Percentiles rank a stretch among this genome's conserved stretches.
Conservation (phyloP, 2,113 vertebrate species). For the Brachypteracias leptosomus region DNA sequence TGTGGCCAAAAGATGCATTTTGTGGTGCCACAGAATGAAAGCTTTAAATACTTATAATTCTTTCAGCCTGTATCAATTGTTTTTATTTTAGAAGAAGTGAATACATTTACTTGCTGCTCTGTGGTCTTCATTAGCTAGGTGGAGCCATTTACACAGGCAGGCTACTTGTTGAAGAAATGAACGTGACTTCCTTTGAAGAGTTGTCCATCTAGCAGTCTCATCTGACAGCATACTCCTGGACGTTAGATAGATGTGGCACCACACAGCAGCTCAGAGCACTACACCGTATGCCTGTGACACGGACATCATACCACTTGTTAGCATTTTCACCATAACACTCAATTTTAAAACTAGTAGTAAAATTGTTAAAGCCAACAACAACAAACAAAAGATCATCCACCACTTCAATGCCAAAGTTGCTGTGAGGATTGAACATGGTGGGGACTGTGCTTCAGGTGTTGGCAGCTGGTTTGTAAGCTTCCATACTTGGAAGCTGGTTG, state of each 20-base stretch:
- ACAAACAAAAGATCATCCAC: slow-evolving; percentile 77
- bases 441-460: slow-evolving; percentile 69
- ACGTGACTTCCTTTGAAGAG: neutral
- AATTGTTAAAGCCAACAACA: slow-evolving; percentile 78
- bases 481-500: slow-evolving; percentile 69
- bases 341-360: slow-evolving; percentile 70
- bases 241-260: slow-evolving; percentile 76
- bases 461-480: slow-evolving; percentile 74
- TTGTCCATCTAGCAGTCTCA: slow-evolving; percentile 51
- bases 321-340: slow-evolving; percentile 74
- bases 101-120: neutral
- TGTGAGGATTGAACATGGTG: slow-evolving; percentile 78
- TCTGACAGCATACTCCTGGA: slow-evolving; percentile 72
- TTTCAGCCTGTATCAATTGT: neutral
- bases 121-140: neutral
- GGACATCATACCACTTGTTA: slow-evolving; percentile 69
- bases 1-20: neutral
- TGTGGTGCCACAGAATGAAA: neutral
- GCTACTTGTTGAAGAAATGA: slow-evolving; percentile 53
- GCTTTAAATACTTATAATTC: neutral
- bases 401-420: slow-evolving; percentile 85
- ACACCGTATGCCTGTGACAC: slow-evolving; percentile 76
- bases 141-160: slow-evolving; percentile 1
- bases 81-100: neutral
- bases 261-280: slow-evolving; percentile 87